Conservation (phyloP, 2,113 vertebrate species). For the Takifugu flavidus region DNA sequence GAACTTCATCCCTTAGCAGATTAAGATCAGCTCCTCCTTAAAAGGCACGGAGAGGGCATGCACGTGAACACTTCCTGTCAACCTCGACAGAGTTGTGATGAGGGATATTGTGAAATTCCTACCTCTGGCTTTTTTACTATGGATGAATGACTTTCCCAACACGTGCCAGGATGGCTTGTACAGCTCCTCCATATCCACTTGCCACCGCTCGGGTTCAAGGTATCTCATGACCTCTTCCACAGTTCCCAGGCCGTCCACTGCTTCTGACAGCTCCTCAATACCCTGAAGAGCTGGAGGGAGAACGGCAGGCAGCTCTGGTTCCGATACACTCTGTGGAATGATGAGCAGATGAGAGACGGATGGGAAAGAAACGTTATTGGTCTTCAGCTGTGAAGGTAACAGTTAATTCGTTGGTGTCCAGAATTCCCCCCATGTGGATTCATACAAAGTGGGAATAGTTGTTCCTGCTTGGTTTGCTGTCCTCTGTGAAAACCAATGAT, state of each 20-base stretch:
- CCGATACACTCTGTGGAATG: constrained; percentile 64
- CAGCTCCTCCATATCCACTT: constrained; percentile 91
- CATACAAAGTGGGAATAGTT: constrained; percentile 2
- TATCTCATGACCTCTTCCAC: constrained; percentile 97
- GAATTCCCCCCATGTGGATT: not conserved
- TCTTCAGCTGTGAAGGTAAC: not conserved
- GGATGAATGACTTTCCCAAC: constrained; percentile 91
- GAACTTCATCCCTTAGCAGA: constrained; percentile 88
- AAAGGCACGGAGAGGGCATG: constrained; percentile 13
- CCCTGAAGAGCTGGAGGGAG: constrained; percentile 76
- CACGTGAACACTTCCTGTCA: not conserved
- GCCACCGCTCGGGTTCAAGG: constrained; percentile 94
- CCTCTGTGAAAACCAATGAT: not conserved
- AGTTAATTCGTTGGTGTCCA: not conserved
- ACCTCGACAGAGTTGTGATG: not conserved
- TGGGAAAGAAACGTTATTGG: not conserved
- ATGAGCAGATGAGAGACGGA: constrained; percentile 20
- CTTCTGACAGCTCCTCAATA: constrained; percentile 83
- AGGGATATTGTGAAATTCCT: constrained; percentile 18
- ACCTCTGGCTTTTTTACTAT: constrained; percentile 92
- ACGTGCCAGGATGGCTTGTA: constrained; percentile 92
- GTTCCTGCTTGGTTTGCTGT: constrained; percentile 2
- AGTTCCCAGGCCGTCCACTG: constrained; percentile 82
- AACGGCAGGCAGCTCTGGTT: constrained; percentile 71
- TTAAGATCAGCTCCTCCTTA: constrained; percentile 90